Conservation (phyloP, 2,888 invertebrate species). For the Adelognathus sp. region DNA sequence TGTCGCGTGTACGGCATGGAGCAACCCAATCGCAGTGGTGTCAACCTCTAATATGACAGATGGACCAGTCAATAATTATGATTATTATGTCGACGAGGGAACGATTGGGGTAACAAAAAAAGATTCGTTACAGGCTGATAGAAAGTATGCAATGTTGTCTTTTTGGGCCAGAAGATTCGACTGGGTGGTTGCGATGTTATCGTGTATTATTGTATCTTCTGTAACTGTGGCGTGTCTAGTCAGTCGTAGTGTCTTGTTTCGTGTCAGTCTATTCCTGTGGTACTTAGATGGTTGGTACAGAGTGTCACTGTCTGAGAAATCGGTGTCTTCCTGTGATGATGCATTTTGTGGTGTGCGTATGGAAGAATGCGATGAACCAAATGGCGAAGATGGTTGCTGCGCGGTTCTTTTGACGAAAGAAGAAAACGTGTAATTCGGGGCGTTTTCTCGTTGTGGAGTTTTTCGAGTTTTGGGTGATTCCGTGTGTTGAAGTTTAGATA, state of each 20-base stretch:
- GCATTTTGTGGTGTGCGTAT: not conserved
- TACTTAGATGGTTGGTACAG: not conserved
- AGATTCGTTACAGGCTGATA: no score
- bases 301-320: not conserved
- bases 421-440: no score
- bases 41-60: no score
- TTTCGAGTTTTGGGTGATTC: not conserved
- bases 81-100: no score
- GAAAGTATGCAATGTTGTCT: slow-evolving; percentile 13
- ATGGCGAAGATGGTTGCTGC: no score
- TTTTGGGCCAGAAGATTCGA: not conserved
- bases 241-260: not conserved
- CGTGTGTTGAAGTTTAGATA: no score
- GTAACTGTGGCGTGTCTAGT: not conserved
- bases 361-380: no score
- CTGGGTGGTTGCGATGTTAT: not conserved
- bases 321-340: not conserved
- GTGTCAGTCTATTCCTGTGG: not conserved
- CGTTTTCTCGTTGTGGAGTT: not conserved
- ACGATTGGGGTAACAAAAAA: no score
- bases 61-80: no score
- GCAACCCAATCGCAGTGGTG: no score
- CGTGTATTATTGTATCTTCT: not conserved
- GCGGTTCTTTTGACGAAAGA: no score
- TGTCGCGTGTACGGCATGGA: no score